Conservation (phyloP, 2,113 vertebrate genomes). For the Pangasianodon gigas region DNA sequence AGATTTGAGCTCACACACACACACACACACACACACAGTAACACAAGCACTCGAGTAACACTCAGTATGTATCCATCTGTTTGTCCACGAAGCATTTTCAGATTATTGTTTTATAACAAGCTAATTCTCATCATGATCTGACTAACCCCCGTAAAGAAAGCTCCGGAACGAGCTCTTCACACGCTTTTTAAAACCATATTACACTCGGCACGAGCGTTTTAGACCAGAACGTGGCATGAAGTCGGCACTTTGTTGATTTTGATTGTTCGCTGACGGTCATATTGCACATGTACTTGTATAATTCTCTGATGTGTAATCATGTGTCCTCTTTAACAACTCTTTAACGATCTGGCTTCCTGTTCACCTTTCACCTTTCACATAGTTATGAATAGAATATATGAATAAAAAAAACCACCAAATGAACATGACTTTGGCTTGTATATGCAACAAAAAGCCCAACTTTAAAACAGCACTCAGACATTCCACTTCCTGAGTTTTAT, state of each 20-base stretch:
- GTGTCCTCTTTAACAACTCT: constrained; percentile 22
- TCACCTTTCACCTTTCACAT: neutral
- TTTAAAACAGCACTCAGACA: constrained; percentile 66
- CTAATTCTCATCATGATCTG: constrained; percentile 30
- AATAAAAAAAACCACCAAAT: constrained; percentile 25
- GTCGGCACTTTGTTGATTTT: constrained; percentile 58
- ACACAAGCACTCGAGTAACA: constrained; percentile 15
- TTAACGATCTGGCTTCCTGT: neutral
- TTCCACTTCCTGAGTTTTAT: constrained; percentile 64
- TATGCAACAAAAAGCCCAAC: constrained; percentile 58
- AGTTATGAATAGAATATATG: constrained; percentile 31
- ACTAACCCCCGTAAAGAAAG: constrained; percentile 20
- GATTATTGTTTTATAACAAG: constrained; percentile 39
- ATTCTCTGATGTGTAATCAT: neutral
- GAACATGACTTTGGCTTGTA: constrained; percentile 60
- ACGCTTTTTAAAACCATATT: constrained; percentile 29
- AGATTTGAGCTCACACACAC: constrained; percentile 77
- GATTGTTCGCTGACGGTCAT: constrained; percentile 60
- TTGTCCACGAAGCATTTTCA: neutral
- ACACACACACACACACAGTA: neutral
- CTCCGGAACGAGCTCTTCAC: neutral
- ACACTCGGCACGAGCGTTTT: constrained; percentile 62
- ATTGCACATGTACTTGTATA: constrained; percentile 60
- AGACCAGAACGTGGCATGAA: constrained; percentile 63
- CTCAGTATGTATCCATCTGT: constrained; percentile 55